These are phyloP conservation scores for Coenonympha glycerion DNA, from an alignment of 2,888 invertebrate species.

Conservation along the genomic window DNA sequence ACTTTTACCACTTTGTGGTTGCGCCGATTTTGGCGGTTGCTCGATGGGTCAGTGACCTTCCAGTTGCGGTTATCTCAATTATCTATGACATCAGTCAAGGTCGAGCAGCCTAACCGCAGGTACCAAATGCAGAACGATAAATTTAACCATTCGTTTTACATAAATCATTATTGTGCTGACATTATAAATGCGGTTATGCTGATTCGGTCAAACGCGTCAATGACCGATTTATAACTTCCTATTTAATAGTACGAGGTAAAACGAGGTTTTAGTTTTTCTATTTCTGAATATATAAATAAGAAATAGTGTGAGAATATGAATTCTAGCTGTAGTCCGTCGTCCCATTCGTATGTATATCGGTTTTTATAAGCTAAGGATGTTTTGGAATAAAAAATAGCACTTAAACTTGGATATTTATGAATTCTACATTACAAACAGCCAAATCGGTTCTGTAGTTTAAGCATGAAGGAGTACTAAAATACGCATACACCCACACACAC, in stretches of 20 bases:
- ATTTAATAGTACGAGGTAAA: background rate
- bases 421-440: too few species aligned
- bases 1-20: background rate
- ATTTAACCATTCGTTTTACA: background rate
- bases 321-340: too few species aligned
- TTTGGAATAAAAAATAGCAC: too few species aligned
- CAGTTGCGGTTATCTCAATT: too few species aligned
- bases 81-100: background rate
- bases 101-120: background rate
- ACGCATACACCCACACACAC: too few species aligned
- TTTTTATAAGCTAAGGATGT: too few species aligned
- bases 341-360: too few species aligned
- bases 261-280: background rate
- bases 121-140: background rate
- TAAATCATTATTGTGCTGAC: too few species aligned
- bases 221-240: background rate
- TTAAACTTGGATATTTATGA: too few species aligned
- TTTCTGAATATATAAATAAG: background rate
- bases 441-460: too few species aligned
- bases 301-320: too few species aligned
- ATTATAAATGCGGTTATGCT: background rate
- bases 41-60: background rate
- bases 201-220: background rate
- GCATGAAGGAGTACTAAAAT: too few species aligned
- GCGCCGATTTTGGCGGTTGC: background rate